A percentile compares a stretch with the other conserved stretches of the same genome.
Evolutionary conservation across 1,140 invertebrate species (phyloP).

Genomic region (Drosophila novamexicana): DNA sequence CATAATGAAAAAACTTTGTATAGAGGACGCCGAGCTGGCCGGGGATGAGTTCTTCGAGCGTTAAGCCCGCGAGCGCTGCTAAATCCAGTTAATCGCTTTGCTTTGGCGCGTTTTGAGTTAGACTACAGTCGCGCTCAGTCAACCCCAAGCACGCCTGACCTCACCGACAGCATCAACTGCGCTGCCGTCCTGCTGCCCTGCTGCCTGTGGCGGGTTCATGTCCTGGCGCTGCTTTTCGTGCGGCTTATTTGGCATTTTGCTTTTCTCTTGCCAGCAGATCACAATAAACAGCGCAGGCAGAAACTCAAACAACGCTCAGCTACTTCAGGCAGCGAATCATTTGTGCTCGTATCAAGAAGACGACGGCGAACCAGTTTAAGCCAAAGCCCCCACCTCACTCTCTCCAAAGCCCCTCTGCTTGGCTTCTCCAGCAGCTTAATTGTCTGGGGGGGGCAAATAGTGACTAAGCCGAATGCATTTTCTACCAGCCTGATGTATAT

Average conservation of each 20-base stretch:
- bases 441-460: slow-evolving; percentile 29
- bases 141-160: background rate
- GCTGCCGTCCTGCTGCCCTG: no score
- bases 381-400: no score
- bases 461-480: slow-evolving; percentile 52
- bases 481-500: slow-evolving; percentile 10
- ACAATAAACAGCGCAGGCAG: slow-evolving; percentile 41
- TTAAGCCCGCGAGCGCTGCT: slow-evolving; percentile 2
- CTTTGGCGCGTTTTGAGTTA: slow-evolving; percentile 36
- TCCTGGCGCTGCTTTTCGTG: slow-evolving; percentile 37
- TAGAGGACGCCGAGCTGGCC: slow-evolving; percentile 12
- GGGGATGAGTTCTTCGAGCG: background rate
- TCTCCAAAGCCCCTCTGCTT: no score
- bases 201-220: slow-evolving; percentile 24
- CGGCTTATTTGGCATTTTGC: slow-evolving; percentile 49
- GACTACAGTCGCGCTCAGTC: slow-evolving; percentile 7
- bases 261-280: slow-evolving; percentile 36
- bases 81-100: slow-evolving; percentile 49
- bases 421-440: slow-evolving; percentile 12
- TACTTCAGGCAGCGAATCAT: slow-evolving; percentile 29
- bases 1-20: slow-evolving; percentile 10
- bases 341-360: slow-evolving; percentile 22
- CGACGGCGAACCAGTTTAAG: slow-evolving; percentile 38
- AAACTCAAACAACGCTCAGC: slow-evolving; percentile 40
- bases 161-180: background rate